phyloP scores from a whole-genome alignment of 2,113 vertebrate genomes.

The Labeo rohita region DNA sequence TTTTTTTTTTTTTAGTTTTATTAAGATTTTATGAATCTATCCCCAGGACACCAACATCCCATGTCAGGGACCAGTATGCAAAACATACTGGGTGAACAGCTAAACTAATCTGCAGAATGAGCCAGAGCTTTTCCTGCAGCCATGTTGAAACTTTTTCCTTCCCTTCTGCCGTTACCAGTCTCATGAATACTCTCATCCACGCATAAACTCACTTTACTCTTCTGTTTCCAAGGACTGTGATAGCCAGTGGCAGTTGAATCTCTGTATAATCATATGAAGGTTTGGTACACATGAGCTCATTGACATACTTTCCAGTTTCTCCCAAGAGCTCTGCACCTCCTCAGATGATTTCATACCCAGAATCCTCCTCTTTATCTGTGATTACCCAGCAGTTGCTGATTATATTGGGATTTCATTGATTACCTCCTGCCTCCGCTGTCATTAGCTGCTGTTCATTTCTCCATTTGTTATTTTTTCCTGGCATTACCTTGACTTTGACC shows the following conservation, averaged over 20 bases:
- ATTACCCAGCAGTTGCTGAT: conserved; percentile 41
- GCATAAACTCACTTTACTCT: conserved; percentile 14
- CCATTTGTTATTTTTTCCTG: neutral
- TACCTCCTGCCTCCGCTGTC: conserved; percentile 9
- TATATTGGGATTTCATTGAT: conserved; percentile 38
- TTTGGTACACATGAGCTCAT: conserved; percentile 9
- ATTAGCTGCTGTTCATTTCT: conserved; percentile 40
- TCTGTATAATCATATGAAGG: conserved; percentile 10
- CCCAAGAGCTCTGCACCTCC: conserved; percentile 29
- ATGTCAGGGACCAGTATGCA: neutral
- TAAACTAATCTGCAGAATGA: neutral
- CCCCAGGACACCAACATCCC: neutral
- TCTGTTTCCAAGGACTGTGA: conserved; percentile 43
- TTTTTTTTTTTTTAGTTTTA: no score
- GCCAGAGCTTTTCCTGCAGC: neutral
- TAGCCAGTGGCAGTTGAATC: conserved; percentile 41
- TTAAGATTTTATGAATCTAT: neutral
- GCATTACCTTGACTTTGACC: conserved; percentile 32
- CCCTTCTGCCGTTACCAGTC: neutral
- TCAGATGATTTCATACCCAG: conserved; percentile 24
- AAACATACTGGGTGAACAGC: neutral
- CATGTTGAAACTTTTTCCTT: neutral
- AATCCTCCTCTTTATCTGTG: conserved; percentile 40
- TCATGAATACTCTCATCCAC: conserved; percentile 47
- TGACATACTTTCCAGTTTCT: conserved; percentile 33